Percentiles rank a stretch among this genome's conserved stretches.
phyloP scores from a whole-genome alignment of 2,113 vertebrate species.

The Xiphophorus hellerii region DNA sequence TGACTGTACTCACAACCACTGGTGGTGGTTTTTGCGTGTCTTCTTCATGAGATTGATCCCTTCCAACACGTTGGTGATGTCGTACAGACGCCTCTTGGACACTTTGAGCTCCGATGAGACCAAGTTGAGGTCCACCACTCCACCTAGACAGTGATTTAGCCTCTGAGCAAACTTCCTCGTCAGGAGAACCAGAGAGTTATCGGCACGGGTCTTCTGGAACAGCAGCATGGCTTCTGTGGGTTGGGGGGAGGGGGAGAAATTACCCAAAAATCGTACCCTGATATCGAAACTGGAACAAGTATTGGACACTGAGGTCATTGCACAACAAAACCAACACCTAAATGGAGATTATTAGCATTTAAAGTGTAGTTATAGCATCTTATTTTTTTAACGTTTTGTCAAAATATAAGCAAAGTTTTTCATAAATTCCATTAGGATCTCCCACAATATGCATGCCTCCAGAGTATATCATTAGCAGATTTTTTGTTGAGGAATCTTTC shows the following conservation, averaged over 20 bases:
- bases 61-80: conserved; percentile 96
- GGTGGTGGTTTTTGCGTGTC: conserved; percentile 92
- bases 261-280: not conserved
- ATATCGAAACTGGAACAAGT: not conserved
- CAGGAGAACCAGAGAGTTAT: conserved; percentile 89
- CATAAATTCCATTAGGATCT: too few species aligned
- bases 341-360: too few species aligned
- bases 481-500: too few species aligned
- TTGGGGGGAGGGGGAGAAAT: not conserved
- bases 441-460: too few species aligned
- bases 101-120: conserved; percentile 86
- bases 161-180: conserved; percentile 91
- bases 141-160: conserved; percentile 84
- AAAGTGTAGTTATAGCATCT: too few species aligned
- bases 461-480: too few species aligned
- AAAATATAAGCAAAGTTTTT: too few species aligned
- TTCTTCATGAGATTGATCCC: conserved; percentile 95
- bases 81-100: conserved; percentile 93
- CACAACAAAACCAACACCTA: not conserved
- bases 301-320: not conserved
- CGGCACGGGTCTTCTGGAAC: conserved; percentile 86
- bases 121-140: conserved; percentile 90
- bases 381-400: too few species aligned
- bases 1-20: conserved; percentile 90
- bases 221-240: conserved; percentile 76